A percentile compares a stretch with the other conserved stretches of the same genome.
phyloP scores from a whole-genome alignment of 1,140 invertebrate genomes.

The Chionoecetes opilio region DNA sequence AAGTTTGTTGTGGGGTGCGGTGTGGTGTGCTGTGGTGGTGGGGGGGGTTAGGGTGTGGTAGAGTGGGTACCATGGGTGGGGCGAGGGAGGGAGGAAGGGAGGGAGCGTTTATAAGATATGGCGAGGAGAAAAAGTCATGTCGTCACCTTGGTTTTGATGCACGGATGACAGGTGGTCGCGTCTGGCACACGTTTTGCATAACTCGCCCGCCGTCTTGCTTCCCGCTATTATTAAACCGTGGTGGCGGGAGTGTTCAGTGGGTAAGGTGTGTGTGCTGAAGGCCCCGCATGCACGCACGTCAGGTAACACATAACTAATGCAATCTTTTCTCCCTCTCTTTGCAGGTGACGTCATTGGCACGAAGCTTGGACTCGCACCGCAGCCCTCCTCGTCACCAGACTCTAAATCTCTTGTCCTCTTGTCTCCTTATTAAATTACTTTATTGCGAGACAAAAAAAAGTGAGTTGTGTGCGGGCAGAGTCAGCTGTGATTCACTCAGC shows the following conservation, averaged over 20 bases:
- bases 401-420: conserved; percentile 69
- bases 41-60: too few relatives aligned
- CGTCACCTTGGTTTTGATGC: conserved; percentile 64
- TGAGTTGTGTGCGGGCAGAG: neutral
- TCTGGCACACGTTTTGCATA: neutral
- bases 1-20: too few relatives aligned
- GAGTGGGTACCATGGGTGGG: too few relatives aligned
- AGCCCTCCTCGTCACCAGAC: neutral
- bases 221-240: conserved; percentile 18
- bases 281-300: neutral
- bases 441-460: conserved; percentile 60
- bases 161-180: conserved; percentile 48
- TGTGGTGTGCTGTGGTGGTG: too few relatives aligned
- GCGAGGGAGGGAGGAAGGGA: neutral
- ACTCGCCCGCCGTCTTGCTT: conserved; percentile 30
- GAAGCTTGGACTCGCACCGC: neutral
- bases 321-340: conserved; percentile 37
- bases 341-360: conserved; percentile 63
- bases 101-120: conserved; percentile 61
- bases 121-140: conserved; percentile 36
- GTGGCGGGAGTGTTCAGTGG: neutral
- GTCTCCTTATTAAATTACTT: conserved; percentile 75
- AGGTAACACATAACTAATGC: conserved; percentile 15
- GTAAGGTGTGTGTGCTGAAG: neutral
- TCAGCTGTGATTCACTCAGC: conserved; percentile 24